A percentile compares a stretch with the other conserved stretches of the same genome.
phyloP scores from a whole-genome alignment of 2,797 vertebrate genomes.

The Crenichthys baileyi region DNA sequence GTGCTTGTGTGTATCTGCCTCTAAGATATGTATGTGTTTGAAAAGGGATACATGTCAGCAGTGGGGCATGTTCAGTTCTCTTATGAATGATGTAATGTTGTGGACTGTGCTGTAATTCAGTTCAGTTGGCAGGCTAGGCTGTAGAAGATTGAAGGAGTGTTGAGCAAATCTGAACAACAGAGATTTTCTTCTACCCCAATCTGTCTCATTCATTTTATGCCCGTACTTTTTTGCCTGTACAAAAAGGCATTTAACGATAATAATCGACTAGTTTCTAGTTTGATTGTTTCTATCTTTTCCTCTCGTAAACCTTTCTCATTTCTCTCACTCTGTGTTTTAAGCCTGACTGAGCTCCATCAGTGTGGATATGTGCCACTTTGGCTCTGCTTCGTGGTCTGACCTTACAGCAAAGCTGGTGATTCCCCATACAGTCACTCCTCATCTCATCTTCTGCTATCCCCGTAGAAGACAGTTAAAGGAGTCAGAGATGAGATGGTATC shows the following conservation, averaged over 20 bases:
- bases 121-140: constrained; percentile 52
- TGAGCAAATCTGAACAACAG: constrained; percentile 47
- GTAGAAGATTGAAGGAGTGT: constrained; percentile 33
- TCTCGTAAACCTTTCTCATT: constrained; percentile 43
- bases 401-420: constrained; percentile 69
- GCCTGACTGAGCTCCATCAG: constrained; percentile 45
- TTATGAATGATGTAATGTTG: constrained; percentile 73
- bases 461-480: constrained; percentile 57
- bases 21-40: constrained; percentile 34
- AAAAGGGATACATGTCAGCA: constrained; percentile 46
- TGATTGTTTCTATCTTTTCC: constrained; percentile 51
- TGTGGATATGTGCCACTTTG: constrained; percentile 68
- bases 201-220: constrained; percentile 50
- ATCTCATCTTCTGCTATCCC: constrained; percentile 65
- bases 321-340: constrained; percentile 28
- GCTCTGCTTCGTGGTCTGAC: constrained; percentile 66
- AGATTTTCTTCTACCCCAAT: constrained; percentile 40
- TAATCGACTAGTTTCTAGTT: constrained; percentile 47
- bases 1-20: constrained; percentile 42
- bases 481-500: constrained; percentile 61
- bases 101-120: constrained; percentile 73
- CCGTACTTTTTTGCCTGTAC: constrained; percentile 48
- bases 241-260: constrained; percentile 38
- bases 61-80: constrained; percentile 58
- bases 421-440: constrained; percentile 65